Conservation (phyloP, 2,888 invertebrate genomes). For the Torymus aiolomorphi region DNA sequence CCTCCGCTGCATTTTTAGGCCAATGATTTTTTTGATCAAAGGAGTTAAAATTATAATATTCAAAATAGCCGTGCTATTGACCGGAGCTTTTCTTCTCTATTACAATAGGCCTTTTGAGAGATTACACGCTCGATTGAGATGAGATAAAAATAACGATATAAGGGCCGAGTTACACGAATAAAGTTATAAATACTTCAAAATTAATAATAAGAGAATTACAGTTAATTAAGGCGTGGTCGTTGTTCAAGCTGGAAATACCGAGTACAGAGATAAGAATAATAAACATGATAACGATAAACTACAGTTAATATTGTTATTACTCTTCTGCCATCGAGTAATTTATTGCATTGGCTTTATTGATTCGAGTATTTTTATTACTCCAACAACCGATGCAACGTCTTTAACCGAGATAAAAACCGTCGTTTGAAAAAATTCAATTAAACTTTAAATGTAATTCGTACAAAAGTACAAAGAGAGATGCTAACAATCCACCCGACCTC, state of each 20-base stretch:
- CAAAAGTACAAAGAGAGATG: not conserved
- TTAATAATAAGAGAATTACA: too few species aligned
- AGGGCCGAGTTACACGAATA: too few species aligned
- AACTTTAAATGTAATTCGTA: conserved; percentile 4
- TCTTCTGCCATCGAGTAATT: not conserved
- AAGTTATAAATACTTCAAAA: too few species aligned
- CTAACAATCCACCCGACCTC: conserved; percentile 3
- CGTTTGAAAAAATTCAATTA: not conserved
- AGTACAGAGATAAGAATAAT: not conserved
- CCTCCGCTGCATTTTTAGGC: conserved; percentile 18
- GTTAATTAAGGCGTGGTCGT: too few species aligned
- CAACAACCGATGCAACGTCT: too few species aligned
- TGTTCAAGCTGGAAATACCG: not conserved
- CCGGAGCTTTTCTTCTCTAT: too few species aligned
- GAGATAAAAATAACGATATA: too few species aligned
- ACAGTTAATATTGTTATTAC: not conserved
- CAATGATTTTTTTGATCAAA: conserved; percentile 34
- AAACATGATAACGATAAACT: not conserved
- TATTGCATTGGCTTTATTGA: not conserved
- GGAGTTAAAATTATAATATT: conserved; percentile 11
- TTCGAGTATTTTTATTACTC: too few species aligned
- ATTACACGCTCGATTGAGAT: too few species aligned
- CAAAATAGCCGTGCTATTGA: too few species aligned
- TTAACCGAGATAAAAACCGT: too few species aligned
- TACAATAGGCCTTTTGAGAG: too few species aligned